phyloP scores from a whole-genome alignment of 2,113 vertebrate genomes.

The Pangasianodon hypophthalmus region DNA sequence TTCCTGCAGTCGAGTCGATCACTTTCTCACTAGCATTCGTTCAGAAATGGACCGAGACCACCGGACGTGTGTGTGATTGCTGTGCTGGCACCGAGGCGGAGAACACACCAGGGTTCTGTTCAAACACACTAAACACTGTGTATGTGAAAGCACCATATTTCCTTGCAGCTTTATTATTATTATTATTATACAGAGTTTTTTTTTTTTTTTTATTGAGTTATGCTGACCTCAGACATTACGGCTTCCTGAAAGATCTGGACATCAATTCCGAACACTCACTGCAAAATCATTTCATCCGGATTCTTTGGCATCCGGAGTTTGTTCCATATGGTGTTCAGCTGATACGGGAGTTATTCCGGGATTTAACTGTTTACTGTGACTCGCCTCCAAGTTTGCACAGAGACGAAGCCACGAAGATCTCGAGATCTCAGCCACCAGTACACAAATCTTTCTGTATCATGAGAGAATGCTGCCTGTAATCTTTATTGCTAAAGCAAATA shows the following conservation, averaged over 20 bases:
- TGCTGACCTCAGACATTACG: background rate
- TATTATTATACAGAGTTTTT: background rate
- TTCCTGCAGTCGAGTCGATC: background rate
- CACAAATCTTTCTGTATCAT: constrained; percentile 14
- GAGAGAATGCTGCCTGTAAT: constrained; percentile 51
- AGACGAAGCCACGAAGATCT: constrained; percentile 7
- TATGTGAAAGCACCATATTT: background rate
- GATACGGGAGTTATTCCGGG: constrained; percentile 26
- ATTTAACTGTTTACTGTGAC: constrained; percentile 32
- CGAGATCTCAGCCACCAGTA: background rate
- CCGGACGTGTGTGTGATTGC: background rate
- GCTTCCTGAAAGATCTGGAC: background rate
- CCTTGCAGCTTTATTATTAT: too few relatives aligned
- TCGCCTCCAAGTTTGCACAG: constrained; percentile 32
- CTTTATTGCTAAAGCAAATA: constrained; percentile 59
- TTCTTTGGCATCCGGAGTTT: background rate
- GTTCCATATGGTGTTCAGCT: constrained; percentile 26
- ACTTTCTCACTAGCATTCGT: background rate
- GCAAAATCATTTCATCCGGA: background rate
- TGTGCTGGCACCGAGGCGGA: background rate
- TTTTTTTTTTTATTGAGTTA: background rate
- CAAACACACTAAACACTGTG: background rate
- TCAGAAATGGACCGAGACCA: background rate
- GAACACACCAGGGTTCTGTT: background rate
- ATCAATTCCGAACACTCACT: background rate